Percentiles rank a stretch among this genome's conserved stretches.
These are phyloP conservation scores for Campylomormyrus numenius DNA, from an alignment of 2,113 vertebrate species.

Conservation along the genomic window DNA sequence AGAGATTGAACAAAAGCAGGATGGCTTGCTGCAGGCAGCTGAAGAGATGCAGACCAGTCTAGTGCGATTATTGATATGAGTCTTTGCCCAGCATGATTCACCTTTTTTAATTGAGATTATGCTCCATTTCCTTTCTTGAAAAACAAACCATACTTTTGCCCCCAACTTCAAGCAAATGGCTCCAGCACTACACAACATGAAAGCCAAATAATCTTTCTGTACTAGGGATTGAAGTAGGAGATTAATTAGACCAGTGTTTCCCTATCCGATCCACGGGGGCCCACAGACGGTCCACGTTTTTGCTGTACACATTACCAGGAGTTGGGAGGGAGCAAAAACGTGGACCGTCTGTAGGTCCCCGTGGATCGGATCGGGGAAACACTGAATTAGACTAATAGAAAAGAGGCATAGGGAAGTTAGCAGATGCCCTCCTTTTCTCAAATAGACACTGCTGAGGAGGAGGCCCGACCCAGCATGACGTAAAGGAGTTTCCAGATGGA, in stretches of 20 bases:
- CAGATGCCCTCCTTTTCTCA: background rate
- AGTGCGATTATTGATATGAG: background rate
- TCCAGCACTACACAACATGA: background rate
- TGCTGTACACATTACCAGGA: background rate
- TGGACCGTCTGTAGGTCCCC: background rate
- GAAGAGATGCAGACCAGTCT: background rate
- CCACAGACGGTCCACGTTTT: background rate
- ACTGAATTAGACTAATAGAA: background rate
- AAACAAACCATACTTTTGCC: background rate
- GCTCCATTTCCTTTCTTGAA: background rate
- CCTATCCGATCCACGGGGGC: background rate
- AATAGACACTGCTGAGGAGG: background rate
- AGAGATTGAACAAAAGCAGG: background rate
- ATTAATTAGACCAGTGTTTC: background rate
- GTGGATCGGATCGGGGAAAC: background rate
- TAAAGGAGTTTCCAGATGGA: background rate
- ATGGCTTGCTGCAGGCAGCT: background rate
- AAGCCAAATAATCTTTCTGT: background rate
- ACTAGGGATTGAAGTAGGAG: too few species aligned
- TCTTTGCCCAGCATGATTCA: background rate
- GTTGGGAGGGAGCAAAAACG: background rate
- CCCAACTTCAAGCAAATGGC: background rate
- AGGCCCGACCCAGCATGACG: background rate
- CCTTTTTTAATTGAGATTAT: background rate
- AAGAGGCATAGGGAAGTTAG: background rate